These are phyloP conservation scores for Anneissia japonica DNA, from an alignment of 35 echinoderm and acorn worm genomes.

Conservation along the genomic window DNA sequence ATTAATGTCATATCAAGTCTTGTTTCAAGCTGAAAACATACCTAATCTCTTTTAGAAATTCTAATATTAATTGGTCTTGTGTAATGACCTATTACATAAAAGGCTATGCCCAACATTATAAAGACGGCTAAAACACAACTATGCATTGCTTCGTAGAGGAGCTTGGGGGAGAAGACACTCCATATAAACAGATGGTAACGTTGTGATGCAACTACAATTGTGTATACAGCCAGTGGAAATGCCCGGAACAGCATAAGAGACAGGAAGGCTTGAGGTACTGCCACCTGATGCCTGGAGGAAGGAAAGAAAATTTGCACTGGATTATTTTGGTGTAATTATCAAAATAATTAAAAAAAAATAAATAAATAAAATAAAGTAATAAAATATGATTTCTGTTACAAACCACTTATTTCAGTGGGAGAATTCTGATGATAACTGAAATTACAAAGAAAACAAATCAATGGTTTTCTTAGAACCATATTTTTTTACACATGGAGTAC, in stretches of 20 bases:
- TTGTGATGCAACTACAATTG: constrained; percentile 67
- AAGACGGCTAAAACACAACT: neutral
- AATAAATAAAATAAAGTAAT: neutral
- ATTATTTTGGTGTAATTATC: neutral
- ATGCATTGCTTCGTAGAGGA: constrained; percentile 70
- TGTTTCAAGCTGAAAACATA: too few relatives aligned
- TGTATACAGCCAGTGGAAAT: constrained; percentile 79
- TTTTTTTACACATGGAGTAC: too few relatives aligned
- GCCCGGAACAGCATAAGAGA: constrained; percentile 66
- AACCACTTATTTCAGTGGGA: neutral
- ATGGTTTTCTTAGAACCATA: too few relatives aligned
- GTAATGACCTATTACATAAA: neutral
- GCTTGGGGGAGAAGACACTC: constrained; percentile 85
- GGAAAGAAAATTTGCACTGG: neutral
- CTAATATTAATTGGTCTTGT: too few relatives aligned
- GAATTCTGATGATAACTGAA: too few relatives aligned
- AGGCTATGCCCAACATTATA: neutral
- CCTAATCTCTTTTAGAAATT: too few relatives aligned
- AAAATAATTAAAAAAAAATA: neutral
- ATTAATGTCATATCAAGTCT: too few relatives aligned
- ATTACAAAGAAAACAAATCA: too few relatives aligned
- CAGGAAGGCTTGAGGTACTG: constrained; percentile 48
- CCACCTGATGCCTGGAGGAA: constrained; percentile 15
- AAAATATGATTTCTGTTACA: neutral
- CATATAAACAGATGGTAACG: constrained; percentile 94